Conservation (phyloP, 2,113 vertebrate genomes). For the Nanorana parkeri region DNA sequence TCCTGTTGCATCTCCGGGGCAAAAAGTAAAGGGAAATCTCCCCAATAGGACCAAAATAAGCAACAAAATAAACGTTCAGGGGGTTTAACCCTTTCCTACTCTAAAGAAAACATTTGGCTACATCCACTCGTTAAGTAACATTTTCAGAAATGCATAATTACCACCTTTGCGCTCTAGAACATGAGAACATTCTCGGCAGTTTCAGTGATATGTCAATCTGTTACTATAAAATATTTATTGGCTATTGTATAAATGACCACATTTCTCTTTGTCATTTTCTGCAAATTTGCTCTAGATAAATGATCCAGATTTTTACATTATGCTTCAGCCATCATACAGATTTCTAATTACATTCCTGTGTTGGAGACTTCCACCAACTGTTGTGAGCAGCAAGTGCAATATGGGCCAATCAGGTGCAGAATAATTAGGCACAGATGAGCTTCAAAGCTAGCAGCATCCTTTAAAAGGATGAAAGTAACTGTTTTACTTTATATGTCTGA, state of each 20-base stretch:
- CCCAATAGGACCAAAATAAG: too few relatives aligned
- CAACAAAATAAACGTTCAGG: too few relatives aligned
- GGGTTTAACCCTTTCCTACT: too few relatives aligned
- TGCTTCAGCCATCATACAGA: conserved; percentile 27
- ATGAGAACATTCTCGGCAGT: too few relatives aligned
- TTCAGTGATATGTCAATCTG: too few relatives aligned
- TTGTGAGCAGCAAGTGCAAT: conserved; percentile 37
- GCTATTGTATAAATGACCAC: not conserved
- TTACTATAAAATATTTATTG: not conserved
- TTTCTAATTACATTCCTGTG: conserved; percentile 39
- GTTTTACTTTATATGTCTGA: conserved; percentile 37
- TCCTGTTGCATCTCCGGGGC: too few relatives aligned
- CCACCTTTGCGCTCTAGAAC: too few relatives aligned
- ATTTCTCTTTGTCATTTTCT: not conserved
- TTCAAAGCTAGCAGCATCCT: conserved; percentile 36
- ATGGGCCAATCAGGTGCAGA: conserved; percentile 40
- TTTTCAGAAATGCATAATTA: too few relatives aligned
- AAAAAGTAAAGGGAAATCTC: too few relatives aligned
- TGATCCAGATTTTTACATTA: conserved; percentile 9
- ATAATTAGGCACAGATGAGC: conserved; percentile 45
- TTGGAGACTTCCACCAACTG: conserved; percentile 40
- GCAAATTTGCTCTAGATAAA: conserved; percentile 18
- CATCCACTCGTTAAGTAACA: too few relatives aligned
- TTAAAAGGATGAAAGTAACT: conserved; percentile 40
- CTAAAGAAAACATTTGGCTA: too few relatives aligned